These are phyloP conservation scores for Lepus oiostolus DNA, from an alignment of 2,797 vertebrate species.

Conservation along the genomic window DNA sequence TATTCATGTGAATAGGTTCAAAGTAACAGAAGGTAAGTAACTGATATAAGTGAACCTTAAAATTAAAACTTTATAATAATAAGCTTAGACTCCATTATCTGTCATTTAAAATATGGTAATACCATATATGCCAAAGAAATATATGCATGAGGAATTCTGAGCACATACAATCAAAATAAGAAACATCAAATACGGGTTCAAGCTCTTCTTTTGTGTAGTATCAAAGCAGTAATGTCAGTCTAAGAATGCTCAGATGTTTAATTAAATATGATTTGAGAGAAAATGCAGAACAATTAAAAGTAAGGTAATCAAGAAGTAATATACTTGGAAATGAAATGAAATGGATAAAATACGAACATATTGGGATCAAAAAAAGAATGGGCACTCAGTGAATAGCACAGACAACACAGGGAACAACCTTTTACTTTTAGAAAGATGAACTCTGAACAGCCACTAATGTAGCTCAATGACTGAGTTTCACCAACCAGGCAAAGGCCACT, in stretches of 20 bases:
- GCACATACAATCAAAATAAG: not conserved
- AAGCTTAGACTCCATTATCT: not conserved
- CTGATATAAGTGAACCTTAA: not conserved
- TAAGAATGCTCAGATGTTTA: not conserved
- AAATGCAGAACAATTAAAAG: not conserved
- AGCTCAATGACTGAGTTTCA: not conserved
- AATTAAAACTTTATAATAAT: not conserved
- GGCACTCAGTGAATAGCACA: not conserved
- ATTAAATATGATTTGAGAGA: not conserved
- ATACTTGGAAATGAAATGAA: not conserved
- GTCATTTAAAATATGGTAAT: slow-evolving; percentile 11
- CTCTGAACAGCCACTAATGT: not conserved
- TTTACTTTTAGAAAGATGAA: slow-evolving; percentile 24
- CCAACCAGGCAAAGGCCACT: not conserved
- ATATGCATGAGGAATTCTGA: not conserved
- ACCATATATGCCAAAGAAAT: not conserved
- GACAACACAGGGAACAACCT: not conserved
- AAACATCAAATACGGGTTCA: not conserved
- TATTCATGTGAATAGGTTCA: not conserved
- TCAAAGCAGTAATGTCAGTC: not conserved
- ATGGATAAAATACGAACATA: not conserved
- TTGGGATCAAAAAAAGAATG: not conserved
- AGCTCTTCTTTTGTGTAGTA: not conserved
- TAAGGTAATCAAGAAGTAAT: not conserved
- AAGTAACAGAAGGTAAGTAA: not conserved